Evolutionary conservation across 2,888 invertebrate species (phyloP).

Genomic region (Athalia circularis): DNA sequence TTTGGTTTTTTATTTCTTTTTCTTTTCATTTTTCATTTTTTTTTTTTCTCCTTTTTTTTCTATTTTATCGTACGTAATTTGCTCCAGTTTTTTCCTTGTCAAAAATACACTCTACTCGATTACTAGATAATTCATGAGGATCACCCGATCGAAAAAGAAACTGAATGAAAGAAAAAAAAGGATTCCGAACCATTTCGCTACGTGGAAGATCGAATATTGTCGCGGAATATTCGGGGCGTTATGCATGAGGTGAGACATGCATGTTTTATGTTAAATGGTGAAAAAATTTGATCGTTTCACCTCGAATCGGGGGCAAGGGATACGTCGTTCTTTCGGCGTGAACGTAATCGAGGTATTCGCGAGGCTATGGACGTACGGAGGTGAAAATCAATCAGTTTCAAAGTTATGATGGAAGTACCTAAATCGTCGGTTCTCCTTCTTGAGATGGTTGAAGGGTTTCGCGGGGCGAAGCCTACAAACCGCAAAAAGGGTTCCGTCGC

Average conservation of each 20-base stretch:
- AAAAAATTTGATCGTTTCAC: background rate
- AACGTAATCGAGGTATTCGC: slow-evolving; percentile 13
- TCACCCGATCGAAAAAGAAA: no score
- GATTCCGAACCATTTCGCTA: no score
- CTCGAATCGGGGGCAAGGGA: background rate
- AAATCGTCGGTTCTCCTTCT: background rate
- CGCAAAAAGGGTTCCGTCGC: slow-evolving; percentile 22
- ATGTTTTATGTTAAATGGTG: no score
- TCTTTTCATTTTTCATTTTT: background rate
- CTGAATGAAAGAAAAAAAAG: no score
- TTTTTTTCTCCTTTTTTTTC: background rate
- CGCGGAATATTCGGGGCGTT: no score
- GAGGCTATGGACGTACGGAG: background rate
- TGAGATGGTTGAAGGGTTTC: slow-evolving; percentile 37
- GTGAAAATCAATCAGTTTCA: background rate
- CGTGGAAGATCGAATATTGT: no score
- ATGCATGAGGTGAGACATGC: no score
- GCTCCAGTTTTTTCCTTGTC: background rate
- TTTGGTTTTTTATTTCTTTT: background rate
- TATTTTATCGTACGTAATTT: background rate
- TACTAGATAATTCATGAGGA: no score
- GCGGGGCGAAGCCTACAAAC: slow-evolving; percentile 18
- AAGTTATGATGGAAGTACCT: background rate
- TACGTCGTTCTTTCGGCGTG: no score
- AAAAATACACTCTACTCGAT: background rate